Evolutionary conservation across 2,113 vertebrate genomes (phyloP).

Genomic region (Aptenodytes patagonicus): DNA sequence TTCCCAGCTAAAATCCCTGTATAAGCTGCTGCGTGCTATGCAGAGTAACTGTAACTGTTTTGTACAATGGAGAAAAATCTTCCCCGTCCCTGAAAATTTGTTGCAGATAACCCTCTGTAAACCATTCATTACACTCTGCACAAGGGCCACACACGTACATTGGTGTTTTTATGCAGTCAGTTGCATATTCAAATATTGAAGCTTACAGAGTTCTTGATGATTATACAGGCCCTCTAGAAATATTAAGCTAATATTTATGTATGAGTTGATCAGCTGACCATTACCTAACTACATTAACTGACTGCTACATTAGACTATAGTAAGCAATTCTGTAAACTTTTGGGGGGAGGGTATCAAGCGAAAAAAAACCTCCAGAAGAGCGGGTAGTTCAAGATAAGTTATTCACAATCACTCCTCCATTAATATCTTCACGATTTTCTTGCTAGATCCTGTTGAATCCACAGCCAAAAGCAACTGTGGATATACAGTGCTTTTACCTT

Average conservation of each 20-base stretch:
- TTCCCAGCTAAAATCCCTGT: not conserved
- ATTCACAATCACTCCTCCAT: not conserved
- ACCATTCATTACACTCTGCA: not conserved
- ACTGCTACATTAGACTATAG: constrained; percentile 31
- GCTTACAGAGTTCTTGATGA: constrained; percentile 3
- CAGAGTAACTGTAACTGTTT: not conserved
- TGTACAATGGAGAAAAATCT: not conserved
- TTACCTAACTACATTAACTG: not conserved
- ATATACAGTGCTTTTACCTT: not conserved
- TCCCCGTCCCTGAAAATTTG: not conserved
- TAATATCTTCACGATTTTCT: not conserved
- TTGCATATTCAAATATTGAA: constrained; percentile 10
- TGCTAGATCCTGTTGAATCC: not conserved
- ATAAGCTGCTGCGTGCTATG: not conserved
- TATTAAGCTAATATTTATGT: constrained; percentile 8
- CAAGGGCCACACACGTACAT: not conserved
- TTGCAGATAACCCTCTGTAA: not conserved
- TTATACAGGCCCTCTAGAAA: constrained; percentile 1
- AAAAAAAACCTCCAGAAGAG: not conserved
- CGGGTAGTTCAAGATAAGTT: not conserved
- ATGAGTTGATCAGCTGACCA: not conserved
- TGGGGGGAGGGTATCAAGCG: not conserved
- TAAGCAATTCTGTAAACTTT: constrained; percentile 40
- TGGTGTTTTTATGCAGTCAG: not conserved
- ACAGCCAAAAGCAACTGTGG: constrained; percentile 7